phyloP scores from a whole-genome alignment of 2,888 invertebrate genomes.

The Dryomyza anilis region DNA sequence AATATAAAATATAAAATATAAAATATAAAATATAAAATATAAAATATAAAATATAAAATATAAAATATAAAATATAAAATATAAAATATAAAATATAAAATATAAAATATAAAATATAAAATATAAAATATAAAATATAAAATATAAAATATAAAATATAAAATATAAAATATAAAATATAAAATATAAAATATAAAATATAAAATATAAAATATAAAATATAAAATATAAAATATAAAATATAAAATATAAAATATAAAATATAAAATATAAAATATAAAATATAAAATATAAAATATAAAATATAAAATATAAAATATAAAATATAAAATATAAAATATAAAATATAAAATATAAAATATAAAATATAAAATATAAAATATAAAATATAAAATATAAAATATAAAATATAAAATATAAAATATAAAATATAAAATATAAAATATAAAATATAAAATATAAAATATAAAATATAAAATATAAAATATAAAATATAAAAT shows the following conservation, averaged over 20 bases:
- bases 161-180: neutral
- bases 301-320: neutral
- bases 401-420: neutral
- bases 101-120: neutral
- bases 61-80: neutral
- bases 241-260: neutral
- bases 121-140: neutral
- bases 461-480: neutral
- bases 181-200: neutral
- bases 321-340: neutral
- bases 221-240: neutral
- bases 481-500: neutral
- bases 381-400: neutral
- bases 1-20: neutral
- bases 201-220: neutral
- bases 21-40: neutral
- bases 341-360: neutral
- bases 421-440: neutral
- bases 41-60: neutral
- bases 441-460: neutral
- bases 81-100: too few relatives aligned
- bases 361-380: neutral
- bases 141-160: neutral
- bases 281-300: neutral
- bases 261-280: neutral